Conservation (phyloP, 1,140 invertebrate genomes). For the Drosophila miranda region DNA sequence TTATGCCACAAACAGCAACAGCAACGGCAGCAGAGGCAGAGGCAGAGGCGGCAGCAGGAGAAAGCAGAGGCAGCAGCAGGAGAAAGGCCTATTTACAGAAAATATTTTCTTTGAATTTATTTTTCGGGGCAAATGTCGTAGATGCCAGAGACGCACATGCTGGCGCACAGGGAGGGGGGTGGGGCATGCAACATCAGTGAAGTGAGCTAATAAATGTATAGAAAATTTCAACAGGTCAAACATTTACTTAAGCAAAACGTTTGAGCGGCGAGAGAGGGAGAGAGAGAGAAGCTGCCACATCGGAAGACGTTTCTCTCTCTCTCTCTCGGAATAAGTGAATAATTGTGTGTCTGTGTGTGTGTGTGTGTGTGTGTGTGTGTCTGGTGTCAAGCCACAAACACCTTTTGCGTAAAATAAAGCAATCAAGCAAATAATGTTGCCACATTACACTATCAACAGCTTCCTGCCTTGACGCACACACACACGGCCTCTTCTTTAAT, state of each 20-base stretch:
- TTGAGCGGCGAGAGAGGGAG: conserved; percentile 9
- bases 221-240: conserved; percentile 76
- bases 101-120: conserved; percentile 78
- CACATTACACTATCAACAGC: conserved; percentile 81
- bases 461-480: conserved; percentile 56
- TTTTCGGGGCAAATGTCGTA: conserved; percentile 17
- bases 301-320: conserved; percentile 23
- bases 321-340: conserved; percentile 2
- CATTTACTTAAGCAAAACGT: conserved; percentile 75
- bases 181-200: conserved; percentile 52
- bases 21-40: too few species aligned
- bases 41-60: too few species aligned
- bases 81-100: conserved; percentile 70
- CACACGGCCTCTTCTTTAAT: conserved; percentile 62
- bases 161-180: background rate
- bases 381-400: conserved; percentile 78
- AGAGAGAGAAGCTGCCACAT: conserved; percentile 23
- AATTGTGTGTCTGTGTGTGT: background rate
- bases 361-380: conserved; percentile 37
- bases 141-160: conserved; percentile 52
- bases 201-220: conserved; percentile 73
- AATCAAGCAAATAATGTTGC: conserved; percentile 81
- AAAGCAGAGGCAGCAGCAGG: background rate
- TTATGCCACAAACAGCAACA: conserved; percentile 47
- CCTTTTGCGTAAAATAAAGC: conserved; percentile 81